Base-by-base conservation (phyloP, 2,113 vertebrate species). In the Lipophrys pholis region DNA sequence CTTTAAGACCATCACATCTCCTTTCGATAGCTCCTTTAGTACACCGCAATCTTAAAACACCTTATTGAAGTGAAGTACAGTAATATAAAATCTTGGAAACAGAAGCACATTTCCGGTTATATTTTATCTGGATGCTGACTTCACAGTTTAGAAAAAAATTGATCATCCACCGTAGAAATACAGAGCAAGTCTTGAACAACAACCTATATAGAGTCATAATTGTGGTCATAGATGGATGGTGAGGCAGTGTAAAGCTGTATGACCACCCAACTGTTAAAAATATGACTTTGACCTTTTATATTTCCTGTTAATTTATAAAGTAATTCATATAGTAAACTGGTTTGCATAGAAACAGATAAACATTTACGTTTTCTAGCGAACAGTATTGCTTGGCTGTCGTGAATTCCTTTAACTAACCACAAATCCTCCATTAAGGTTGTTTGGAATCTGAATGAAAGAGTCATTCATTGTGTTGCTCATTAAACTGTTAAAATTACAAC, bases 401-500 rank as follows among this genome's bases (percentile, higher is more conserved):
- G 46, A 66, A 63, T 72, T 62, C 68, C 54, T 58, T 48, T 15
- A n/a, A 58, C 49, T 57, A 59, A 80, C 71, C 61, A 52, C 21
- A 57, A 54, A 78, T 63, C 51, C 62, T 70, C 42, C 56, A 65
- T 79, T 68, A 43, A 57, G 36, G 42, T 21, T 78, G 58, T 69
- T 66, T 67, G 56, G 55, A 41, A 51, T 82, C 66, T 63, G 57
- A 67, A 60, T 80, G 46, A 80, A 78, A 78, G 48, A 54, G 46
- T 64, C 61, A 63, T 78, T 80, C 63, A 83, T 56, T 83, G 51
- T 79, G 58, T 69, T 75, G 43, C 42, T 81, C 60, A 84, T 84
- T 81, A 82, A 83, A 82, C 21, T 77, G 74, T 84, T 80, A 80
- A 70, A 83, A 84, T 82, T 69, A 83, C 36, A 64, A 68, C 73